phyloP scores from a whole-genome alignment of 2,113 vertebrate species.

The Etheostoma cragini region DNA sequence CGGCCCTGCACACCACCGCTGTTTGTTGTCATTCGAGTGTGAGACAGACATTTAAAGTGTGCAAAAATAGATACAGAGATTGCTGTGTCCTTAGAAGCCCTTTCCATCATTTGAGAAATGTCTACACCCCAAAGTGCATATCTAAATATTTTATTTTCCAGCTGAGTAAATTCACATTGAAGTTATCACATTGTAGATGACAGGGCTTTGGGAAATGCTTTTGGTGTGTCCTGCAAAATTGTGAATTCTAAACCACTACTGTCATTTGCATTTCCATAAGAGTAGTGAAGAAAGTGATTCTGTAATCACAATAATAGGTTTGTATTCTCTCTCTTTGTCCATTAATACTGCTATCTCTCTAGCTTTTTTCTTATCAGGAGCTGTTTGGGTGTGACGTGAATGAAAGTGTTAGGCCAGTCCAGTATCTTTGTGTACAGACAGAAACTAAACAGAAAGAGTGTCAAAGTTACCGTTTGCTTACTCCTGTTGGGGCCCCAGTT shows the following conservation, averaged over 20 bases:
- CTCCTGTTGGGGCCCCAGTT: neutral
- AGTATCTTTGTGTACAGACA: neutral
- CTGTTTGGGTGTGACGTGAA: neutral
- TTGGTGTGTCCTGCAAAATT: neutral
- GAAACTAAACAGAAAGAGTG: neutral
- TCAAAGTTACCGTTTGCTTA: neutral
- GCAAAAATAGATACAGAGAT: constrained; percentile 27
- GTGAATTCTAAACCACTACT: neutral
- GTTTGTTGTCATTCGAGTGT: constrained; percentile 16
- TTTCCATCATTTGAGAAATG: constrained; percentile 13
- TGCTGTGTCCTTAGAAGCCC: neutral
- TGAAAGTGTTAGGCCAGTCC: neutral
- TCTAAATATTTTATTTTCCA: neutral
- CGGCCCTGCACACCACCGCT: neutral
- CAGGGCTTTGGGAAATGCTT: neutral
- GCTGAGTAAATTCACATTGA: neutral
- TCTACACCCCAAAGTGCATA: neutral
- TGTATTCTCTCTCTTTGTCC: neutral
- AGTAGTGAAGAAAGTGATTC: neutral
- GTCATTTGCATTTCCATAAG: neutral
- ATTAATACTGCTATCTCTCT: neutral
- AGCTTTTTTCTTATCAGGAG: neutral
- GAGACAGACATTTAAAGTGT: constrained; percentile 11
- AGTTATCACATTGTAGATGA: neutral
- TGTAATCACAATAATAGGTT: neutral